Conservation (phyloP, 1,140 invertebrate genomes). For the Macrotrachela quadricornifera region DNA sequence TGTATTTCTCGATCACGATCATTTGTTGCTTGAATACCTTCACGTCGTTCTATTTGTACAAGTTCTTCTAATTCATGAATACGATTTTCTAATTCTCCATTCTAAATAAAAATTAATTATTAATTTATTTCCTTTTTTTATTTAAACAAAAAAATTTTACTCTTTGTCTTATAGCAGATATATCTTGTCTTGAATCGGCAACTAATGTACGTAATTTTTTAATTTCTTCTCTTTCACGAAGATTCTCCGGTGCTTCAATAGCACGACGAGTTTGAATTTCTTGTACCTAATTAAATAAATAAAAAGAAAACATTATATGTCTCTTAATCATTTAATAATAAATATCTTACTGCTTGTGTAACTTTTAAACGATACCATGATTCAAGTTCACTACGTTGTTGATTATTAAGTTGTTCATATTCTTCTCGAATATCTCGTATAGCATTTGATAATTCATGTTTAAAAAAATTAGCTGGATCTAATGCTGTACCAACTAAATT, state of each 20-base stretch:
- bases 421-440: slow-evolving; percentile 35
- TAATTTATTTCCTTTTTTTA: not conserved
- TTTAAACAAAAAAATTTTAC: not conserved
- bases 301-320: not conserved
- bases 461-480: slow-evolving; percentile 7
- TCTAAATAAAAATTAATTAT: not conserved
- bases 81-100: slow-evolving; percentile 6
- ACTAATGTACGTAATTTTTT: slow-evolving; percentile 1
- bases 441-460: slow-evolving; percentile 33
- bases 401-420: slow-evolving; percentile 18
- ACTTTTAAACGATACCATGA: slow-evolving; percentile 8
- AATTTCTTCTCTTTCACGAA: slow-evolving; percentile 6
- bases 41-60: not conserved
- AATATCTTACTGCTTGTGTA: not conserved
- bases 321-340: not conserved
- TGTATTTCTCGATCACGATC: not conserved
- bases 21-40: not conserved
- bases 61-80: slow-evolving; percentile 8
- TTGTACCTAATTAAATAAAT: not conserved
- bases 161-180: slow-evolving; percentile 2
- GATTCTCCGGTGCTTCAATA: not conserved
- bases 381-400: slow-evolving; percentile 9
- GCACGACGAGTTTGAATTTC: slow-evolving; percentile 2
- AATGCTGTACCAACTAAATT: slow-evolving; percentile 1
- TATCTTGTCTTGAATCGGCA: slow-evolving; percentile 2